phyloP scores from a whole-genome alignment of 2,888 invertebrate species.

The Agriopis leucophaearia region DNA sequence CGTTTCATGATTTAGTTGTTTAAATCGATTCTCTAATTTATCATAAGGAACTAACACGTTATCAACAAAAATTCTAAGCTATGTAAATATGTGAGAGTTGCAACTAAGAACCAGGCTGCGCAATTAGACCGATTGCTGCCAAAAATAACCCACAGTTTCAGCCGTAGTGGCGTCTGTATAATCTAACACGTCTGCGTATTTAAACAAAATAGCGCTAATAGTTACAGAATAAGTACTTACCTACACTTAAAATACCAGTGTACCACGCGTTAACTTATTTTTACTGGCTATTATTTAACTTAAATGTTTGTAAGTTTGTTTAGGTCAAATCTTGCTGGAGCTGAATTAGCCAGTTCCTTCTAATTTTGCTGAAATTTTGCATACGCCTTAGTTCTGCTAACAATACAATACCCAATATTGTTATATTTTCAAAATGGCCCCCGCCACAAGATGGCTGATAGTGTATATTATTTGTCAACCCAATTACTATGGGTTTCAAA shows the following conservation, averaged over 20 bases:
- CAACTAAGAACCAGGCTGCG: not conserved
- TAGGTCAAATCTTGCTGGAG: no score
- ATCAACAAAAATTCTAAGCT: not conserved
- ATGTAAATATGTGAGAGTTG: constrained; percentile 10
- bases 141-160: constrained; percentile 28
- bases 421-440: no score
- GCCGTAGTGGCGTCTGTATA: constrained; percentile 40
- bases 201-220: constrained; percentile 30
- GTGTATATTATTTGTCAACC: no score
- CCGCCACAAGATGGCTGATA: no score
- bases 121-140: constrained; percentile 14
- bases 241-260: not conserved
- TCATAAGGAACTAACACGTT: not conserved
- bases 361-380: no score
- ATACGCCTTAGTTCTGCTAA: no score
- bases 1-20: not conserved
- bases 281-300: not conserved
- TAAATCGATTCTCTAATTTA: not conserved
- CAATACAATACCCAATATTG: no score
- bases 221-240: not conserved
- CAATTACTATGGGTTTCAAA: no score
- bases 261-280: not conserved
- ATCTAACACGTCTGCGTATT: constrained; percentile 30
- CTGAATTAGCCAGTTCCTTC: not conserved
- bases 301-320: no score